A percentile compares a stretch with the other conserved stretches of the same genome.
Evolutionary conservation across 2,888 invertebrate species (phyloP).

Genomic region (Melanophora roralis): DNA sequence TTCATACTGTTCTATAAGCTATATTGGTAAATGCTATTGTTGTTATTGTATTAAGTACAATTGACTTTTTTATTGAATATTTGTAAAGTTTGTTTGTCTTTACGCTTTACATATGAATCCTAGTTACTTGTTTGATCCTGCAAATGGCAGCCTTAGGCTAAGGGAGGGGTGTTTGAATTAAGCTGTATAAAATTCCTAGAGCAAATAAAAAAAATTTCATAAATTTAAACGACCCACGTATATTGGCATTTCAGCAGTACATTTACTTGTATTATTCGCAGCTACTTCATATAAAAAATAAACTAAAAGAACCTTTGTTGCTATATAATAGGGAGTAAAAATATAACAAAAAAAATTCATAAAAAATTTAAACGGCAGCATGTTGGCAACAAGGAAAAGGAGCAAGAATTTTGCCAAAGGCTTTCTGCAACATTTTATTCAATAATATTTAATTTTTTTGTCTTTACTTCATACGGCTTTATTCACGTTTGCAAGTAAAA

Average conservation of each 20-base stretch:
- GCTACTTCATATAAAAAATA: background rate
- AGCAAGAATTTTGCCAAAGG: conserved; percentile 42
- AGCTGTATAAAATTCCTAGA: too few species aligned
- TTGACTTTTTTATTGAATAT: conserved; percentile 49
- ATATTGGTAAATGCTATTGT: background rate
- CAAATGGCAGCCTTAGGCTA: too few species aligned
- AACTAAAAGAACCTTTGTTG: conserved; percentile 31
- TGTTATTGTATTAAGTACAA: conserved; percentile 37
- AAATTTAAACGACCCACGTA: background rate
- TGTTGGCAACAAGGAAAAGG: background rate
- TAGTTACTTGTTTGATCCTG: background rate
- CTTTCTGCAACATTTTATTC: conserved; percentile 39
- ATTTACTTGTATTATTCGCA: background rate
- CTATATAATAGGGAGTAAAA: background rate
- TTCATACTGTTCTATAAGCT: too few species aligned
- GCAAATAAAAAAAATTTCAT: background rate
- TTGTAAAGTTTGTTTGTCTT: conserved; percentile 1
- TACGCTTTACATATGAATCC: background rate
- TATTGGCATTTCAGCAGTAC: background rate
- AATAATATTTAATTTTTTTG: conserved; percentile 34
- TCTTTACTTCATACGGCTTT: background rate
- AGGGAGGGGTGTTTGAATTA: too few species aligned
- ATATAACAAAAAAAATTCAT: background rate
- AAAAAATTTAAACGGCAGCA: background rate
- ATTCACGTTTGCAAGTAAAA: conserved; percentile 19